Base-by-base conservation (phyloP, 92 coral and sea anemone species). In the Zoanthus solanderi region DNA sequence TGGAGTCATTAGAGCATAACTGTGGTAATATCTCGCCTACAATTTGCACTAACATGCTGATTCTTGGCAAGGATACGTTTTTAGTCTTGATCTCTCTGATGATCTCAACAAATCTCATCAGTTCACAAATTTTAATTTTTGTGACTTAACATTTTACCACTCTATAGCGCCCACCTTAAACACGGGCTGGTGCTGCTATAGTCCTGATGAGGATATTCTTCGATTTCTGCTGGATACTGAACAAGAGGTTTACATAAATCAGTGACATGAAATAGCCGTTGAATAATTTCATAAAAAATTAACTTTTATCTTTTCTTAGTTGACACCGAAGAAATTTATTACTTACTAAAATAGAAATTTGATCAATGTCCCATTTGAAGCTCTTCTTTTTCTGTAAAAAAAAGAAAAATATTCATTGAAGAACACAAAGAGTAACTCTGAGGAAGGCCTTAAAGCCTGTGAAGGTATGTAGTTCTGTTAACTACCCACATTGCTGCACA, bases 181-280 rank as follows among this genome's bases (percentile, higher is more conserved):
- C 93, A 91, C 67, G 95, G 97, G 90, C 81, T 92, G 61, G 99
- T 97, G 85, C 98, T 97, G 90, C 99, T 97, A 79, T 95, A 94
- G 56, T 97, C 99, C 57, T 97, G 99, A 67, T 92, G 88, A 69
- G 99, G 98, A 81, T 89, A 94, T 88, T 97, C 99, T 66, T 97
- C 99, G 76, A 97, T 94, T 86, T 95, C 98, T 32, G 98, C 99
- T 50, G 99, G 99, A 88, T 95, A 88, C 99, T 97, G 30, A 16
- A 82, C 9, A 44, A 6, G 34, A 45, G 28, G 17, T 42, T 32
- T 0, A 53, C 18, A 18, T 16, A 9, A 72, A 2, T 37, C 42
- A 37, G 42, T 37, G 42, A 37, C 56, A 50, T 3, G 12, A 50
- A 50, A 50, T 50, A 50, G 56, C 56, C 56, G 56, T 50, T 50